These are phyloP conservation scores for Hestina assimilis DNA, from an alignment of 1,140 invertebrate genomes.

Conservation along the genomic window DNA sequence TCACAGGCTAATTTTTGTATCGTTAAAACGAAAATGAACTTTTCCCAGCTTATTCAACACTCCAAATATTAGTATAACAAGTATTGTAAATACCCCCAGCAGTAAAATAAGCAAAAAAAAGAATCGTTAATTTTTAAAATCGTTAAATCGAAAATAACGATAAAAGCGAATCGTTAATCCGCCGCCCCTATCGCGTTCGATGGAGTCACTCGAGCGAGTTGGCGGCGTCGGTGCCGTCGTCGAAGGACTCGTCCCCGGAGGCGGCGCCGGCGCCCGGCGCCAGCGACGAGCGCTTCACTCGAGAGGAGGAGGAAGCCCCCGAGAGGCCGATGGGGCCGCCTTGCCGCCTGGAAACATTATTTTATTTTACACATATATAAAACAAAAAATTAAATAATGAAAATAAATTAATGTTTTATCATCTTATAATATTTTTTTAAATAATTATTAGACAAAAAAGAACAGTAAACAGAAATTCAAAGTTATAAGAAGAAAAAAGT, in stretches of 20 bases:
- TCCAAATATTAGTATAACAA: no score
- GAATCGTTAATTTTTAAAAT: no score
- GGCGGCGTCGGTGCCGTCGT: constrained; percentile 77
- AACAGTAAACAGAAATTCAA: no score
- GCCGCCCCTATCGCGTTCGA: background rate
- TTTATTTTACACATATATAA: background rate
- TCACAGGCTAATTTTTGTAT: no score
- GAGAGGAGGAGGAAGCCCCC: constrained; percentile 80
- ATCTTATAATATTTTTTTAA: no score
- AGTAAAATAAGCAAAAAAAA: no score
- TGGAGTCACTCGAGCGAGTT: constrained; percentile 67
- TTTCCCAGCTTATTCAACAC: no score
- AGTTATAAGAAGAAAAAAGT: background rate
- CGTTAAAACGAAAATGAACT: no score
- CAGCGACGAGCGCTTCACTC: constrained; percentile 84
- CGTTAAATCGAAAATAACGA: no score
- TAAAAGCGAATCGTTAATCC: background rate
- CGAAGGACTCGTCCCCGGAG: constrained; percentile 81
- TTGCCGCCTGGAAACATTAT: constrained; percentile 76
- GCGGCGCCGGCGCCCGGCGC: constrained; percentile 83
- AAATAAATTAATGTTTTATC: no score
- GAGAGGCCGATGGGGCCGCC: constrained; percentile 81
- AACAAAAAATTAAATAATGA: background rate
- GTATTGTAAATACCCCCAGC: no score
- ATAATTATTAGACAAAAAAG: no score